A percentile compares a stretch with the other conserved stretches of the same genome.
These are phyloP conservation scores for Empis stercorea DNA, from an alignment of 2,888 invertebrate species.

Conservation along the genomic window DNA sequence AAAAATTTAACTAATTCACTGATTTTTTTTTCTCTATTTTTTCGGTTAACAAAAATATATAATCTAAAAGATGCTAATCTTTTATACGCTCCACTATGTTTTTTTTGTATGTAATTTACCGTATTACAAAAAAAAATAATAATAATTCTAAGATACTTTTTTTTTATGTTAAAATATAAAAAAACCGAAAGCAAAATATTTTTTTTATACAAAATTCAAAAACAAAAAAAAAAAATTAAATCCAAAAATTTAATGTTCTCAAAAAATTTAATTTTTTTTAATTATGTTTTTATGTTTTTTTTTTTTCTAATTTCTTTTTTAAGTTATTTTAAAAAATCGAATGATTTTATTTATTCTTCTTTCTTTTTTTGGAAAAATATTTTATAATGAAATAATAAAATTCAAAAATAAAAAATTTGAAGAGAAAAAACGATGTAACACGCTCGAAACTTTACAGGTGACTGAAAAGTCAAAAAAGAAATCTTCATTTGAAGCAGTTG, in stretches of 20 bases:
- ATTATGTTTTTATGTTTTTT: neutral
- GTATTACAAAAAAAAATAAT: too few species aligned
- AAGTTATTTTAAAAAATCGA: neutral
- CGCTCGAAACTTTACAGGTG: slow-evolving; percentile 1
- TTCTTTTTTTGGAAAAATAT: neutral
- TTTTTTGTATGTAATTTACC: too few species aligned
- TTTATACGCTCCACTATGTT: too few species aligned
- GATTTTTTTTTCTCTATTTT: too few species aligned
- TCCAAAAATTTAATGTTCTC: neutral
- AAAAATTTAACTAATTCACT: too few species aligned
- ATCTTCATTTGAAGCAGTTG: neutral
- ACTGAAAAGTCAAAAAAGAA: neutral
- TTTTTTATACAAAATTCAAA: too few species aligned
- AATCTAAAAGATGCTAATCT: too few species aligned
- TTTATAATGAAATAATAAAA: neutral
- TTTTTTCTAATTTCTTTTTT: neutral
- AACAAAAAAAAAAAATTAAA: neutral
- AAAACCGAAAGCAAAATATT: too few species aligned
- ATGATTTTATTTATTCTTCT: neutral
- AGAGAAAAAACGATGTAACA: neutral
- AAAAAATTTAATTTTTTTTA: neutral
- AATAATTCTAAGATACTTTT: too few species aligned
- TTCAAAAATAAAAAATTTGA: too few species aligned
- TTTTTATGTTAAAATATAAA: too few species aligned
- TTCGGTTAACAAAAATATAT: too few species aligned